These are phyloP conservation scores for Ashinkailepas kermadecensis DNA, from an alignment of 2,888 invertebrate species.

Conservation along the genomic window DNA sequence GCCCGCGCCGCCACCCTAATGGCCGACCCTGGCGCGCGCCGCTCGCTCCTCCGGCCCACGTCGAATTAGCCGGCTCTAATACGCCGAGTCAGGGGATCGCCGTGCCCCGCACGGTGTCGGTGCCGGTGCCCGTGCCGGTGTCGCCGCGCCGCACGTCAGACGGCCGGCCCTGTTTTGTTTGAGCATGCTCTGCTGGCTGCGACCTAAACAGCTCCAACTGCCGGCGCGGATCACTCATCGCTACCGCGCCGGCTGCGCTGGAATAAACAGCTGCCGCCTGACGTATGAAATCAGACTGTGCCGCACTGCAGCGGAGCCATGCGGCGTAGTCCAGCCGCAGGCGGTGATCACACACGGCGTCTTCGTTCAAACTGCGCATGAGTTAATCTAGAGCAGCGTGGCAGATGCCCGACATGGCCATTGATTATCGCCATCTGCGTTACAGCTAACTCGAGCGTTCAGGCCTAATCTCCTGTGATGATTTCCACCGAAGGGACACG, in stretches of 20 bases:
- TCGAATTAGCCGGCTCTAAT: constrained; percentile 4
- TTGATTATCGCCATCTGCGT: too few species aligned
- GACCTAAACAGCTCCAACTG: background rate
- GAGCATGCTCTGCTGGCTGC: background rate
- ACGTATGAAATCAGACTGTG: background rate
- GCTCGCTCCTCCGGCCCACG: background rate
- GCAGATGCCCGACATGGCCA: too few species aligned
- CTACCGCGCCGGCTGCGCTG: background rate
- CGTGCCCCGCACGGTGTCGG: too few species aligned
- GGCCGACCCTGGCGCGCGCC: background rate
- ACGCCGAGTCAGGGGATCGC: background rate
- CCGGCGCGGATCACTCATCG: background rate
- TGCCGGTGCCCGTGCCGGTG: too few species aligned
- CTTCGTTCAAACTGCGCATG: too few species aligned
- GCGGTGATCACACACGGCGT: background rate
- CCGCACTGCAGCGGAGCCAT: background rate
- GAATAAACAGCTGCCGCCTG: constrained; percentile 20
- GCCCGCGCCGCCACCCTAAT: background rate
- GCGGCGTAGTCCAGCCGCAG: background rate
- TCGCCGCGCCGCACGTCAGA: background rate
- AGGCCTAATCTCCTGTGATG: too few species aligned
- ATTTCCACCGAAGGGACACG: too few species aligned
- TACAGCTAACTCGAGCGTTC: too few species aligned
- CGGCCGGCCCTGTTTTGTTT: background rate
- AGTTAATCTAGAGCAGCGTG: too few species aligned